phyloP scores from a whole-genome alignment of 2,797 vertebrate species.

The Loris lydekkerianus region DNA sequence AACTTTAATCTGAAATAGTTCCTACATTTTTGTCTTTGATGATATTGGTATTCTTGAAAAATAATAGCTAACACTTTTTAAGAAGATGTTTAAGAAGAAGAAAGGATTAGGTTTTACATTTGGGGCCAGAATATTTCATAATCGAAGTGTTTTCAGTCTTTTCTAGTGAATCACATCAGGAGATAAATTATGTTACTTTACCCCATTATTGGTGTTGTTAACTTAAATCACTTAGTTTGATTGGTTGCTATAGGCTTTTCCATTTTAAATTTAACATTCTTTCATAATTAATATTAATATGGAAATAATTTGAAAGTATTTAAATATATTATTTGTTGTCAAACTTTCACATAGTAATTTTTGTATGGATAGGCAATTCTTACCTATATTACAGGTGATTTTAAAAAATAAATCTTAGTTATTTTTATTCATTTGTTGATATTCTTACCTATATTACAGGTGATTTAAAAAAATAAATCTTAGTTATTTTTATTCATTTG shows the following conservation, averaged over 20 bases:
- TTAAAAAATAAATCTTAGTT: background rate
- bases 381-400: background rate
- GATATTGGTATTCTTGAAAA: background rate
- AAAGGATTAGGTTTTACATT: background rate
- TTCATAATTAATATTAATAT: background rate
- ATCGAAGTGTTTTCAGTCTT: background rate
- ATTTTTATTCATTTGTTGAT: background rate
- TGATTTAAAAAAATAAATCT: background rate
- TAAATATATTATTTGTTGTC: background rate
- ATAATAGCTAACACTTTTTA: background rate
- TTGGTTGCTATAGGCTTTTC: background rate
- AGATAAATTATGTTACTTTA: background rate
- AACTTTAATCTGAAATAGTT: background rate
- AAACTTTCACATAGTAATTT: background rate
- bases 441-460: background rate
- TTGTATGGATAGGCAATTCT: background rate
- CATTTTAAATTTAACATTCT: background rate
- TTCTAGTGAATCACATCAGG: background rate
- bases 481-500: background rate
- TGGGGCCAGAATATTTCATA: background rate
- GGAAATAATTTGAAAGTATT: background rate
- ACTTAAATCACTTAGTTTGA: background rate
- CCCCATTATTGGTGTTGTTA: background rate
- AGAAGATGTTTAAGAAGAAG: background rate
- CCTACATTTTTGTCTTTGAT: background rate